A percentile compares a stretch with the other conserved stretches of the same genome.
Evolutionary conservation across 92 coral and sea anemone genomes (phyloP).

Genomic region (Hydrozoanthus gracilis): DNA sequence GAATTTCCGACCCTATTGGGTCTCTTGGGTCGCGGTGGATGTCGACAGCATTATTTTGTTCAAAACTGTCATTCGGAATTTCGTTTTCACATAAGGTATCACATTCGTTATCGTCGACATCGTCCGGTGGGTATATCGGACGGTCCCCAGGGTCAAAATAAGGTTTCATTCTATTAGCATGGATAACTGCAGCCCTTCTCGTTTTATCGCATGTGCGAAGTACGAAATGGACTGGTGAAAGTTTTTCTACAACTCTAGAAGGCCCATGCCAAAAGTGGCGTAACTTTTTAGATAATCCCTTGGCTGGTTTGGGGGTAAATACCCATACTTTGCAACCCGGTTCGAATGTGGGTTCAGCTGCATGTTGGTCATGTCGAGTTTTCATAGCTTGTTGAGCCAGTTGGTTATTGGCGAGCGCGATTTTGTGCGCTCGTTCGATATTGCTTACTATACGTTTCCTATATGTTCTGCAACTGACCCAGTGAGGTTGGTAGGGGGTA

Average conservation of each 20-base stretch:
- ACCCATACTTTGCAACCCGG: slow-evolving; percentile 75
- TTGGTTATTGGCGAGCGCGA: slow-evolving; percentile 59
- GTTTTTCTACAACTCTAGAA: slow-evolving; percentile 35
- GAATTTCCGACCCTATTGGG: neutral
- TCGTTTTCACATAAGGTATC: slow-evolving; percentile 51
- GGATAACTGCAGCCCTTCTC: slow-evolving; percentile 55
- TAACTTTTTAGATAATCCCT: slow-evolving; percentile 59
- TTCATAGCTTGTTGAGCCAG: slow-evolving; percentile 72
- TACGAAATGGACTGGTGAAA: slow-evolving; percentile 42
- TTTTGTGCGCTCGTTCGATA: slow-evolving; percentile 60
- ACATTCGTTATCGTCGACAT: slow-evolving; percentile 22
- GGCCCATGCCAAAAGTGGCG: slow-evolving; percentile 66
- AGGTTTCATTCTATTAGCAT: slow-evolving; percentile 61
- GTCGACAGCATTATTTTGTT: neutral
- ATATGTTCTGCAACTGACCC: slow-evolving; percentile 69
- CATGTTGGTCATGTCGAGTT: slow-evolving; percentile 53
- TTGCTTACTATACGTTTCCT: slow-evolving; percentile 61
- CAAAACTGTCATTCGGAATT: slow-evolving; percentile 51
- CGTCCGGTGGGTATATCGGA: slow-evolving; percentile 53
- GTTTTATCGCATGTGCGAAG: slow-evolving; percentile 65
- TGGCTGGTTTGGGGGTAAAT: slow-evolving; percentile 48
- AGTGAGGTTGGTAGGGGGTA: slow-evolving; percentile 27
- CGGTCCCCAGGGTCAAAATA: slow-evolving; percentile 60
- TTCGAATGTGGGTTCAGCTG: slow-evolving; percentile 39
- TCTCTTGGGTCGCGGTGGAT: neutral